A percentile compares a stretch with the other conserved stretches of the same genome.
phyloP scores from a whole-genome alignment of 2,113 vertebrate species.

The Oreocharis arfaki region DNA sequence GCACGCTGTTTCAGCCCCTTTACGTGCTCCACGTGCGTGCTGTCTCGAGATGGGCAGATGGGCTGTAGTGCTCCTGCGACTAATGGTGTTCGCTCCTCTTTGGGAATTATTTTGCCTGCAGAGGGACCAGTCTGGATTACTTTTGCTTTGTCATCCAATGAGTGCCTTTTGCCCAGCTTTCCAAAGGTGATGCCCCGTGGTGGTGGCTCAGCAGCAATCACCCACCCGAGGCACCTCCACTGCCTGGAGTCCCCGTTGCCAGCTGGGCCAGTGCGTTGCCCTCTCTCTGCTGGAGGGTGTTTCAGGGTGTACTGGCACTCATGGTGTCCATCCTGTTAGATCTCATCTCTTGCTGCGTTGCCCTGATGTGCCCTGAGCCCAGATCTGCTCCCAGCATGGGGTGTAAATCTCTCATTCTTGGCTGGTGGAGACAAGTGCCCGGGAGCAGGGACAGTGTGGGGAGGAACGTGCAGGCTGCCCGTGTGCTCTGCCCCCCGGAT shows the following conservation, averaged over 20 bases:
- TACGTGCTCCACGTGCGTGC: fast-evolving
- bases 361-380: background rate
- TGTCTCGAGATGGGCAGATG: fast-evolving
- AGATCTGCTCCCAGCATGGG: background rate
- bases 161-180: background rate
- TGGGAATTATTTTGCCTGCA: background rate
- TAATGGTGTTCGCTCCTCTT: background rate
- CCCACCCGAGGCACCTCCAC: background rate
- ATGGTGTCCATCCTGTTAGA: fast-evolving
- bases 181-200: fast-evolving
- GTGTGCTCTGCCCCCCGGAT: background rate
- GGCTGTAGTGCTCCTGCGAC: background rate
- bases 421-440: fast-evolving
- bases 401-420: background rate
- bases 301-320: background rate
- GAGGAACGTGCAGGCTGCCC: background rate
- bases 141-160: background rate
- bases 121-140: background rate
- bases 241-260: fast-evolving
- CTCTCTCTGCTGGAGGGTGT: background rate
- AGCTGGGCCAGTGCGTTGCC: fast-evolving
- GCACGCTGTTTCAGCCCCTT: fast-evolving
- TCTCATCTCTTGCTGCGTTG: background rate
- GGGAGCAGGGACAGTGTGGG: fast-evolving
- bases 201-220: background rate